Conservation (phyloP, 2,888 invertebrate species). For the Cartodere bifasciata region DNA sequence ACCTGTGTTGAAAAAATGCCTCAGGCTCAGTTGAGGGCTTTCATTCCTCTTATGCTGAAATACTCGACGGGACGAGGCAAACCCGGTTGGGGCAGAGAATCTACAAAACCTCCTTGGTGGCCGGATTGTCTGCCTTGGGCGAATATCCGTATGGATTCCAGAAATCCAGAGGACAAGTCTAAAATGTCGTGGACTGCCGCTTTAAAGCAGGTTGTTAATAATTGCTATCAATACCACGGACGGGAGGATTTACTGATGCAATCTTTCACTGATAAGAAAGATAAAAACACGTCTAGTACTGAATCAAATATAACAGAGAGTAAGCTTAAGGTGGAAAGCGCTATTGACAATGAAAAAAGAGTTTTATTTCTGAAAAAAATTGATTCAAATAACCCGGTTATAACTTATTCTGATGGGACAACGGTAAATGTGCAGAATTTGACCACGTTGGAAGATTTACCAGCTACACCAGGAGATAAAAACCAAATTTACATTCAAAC, state of each 20-base stretch:
- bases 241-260: slow-evolving; percentile 90
- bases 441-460: slow-evolving; percentile 55
- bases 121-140: not conserved
- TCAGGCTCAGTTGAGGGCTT: not conserved
- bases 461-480: slow-evolving; percentile 47
- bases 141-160: not conserved
- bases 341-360: slow-evolving; percentile 93
- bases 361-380: slow-evolving; percentile 92
- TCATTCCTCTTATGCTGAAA: not conserved
- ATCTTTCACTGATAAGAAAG: slow-evolving; percentile 86
- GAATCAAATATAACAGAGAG: slow-evolving; percentile 38
- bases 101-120: not conserved
- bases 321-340: slow-evolving; percentile 45
- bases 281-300: slow-evolving; percentile 54
- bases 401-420: slow-evolving; percentile 89
- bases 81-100: not conserved
- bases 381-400: slow-evolving; percentile 86
- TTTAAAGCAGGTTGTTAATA: slow-evolving; percentile 80
- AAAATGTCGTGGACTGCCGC: slow-evolving; percentile 73
- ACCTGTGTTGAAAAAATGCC: not conserved
- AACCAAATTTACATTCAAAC: slow-evolving; percentile 56
- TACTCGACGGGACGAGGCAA: not conserved
- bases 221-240: slow-evolving; percentile 90
- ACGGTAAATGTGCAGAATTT: slow-evolving; percentile 86
- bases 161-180: not conserved